Evolutionary conservation across 2,797 vertebrate genomes (phyloP).

Genomic region (Cephalopachus bancanus): DNA sequence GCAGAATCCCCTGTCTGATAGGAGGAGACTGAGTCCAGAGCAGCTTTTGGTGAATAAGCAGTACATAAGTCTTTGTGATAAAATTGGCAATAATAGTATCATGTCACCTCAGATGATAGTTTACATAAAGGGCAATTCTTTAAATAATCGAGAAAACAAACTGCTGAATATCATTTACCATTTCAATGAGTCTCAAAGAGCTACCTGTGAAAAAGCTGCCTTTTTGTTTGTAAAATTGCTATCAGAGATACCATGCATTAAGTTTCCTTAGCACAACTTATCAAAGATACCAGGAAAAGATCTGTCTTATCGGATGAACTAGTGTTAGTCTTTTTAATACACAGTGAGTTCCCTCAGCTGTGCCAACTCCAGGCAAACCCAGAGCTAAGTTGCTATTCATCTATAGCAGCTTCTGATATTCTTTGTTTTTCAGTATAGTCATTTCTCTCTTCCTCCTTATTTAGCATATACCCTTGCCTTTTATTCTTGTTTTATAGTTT

Average conservation of each 20-base stretch:
- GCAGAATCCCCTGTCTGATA: not conserved
- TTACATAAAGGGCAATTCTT: not conserved
- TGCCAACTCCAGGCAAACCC: not conserved
- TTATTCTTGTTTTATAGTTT: not conserved
- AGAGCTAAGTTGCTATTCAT: not conserved
- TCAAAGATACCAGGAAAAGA: not conserved
- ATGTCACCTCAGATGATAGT: not conserved
- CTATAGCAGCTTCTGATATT: not conserved
- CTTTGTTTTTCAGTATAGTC: not conserved
- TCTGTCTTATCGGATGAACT: not conserved
- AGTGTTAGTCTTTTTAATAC: not conserved
- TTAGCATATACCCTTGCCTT: not conserved
- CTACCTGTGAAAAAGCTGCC: not conserved
- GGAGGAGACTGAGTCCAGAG: not conserved
- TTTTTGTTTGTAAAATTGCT: not conserved
- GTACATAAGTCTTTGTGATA: not conserved
- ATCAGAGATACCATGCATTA: not conserved
- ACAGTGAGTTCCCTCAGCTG: rapidly evolving
- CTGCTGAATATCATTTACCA: not conserved
- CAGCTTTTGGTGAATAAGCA: not conserved
- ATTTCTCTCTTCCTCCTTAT: not conserved
- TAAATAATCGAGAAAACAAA: not conserved
- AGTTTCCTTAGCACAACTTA: not conserved
- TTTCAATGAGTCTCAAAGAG: not conserved
- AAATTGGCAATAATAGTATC: not conserved